Conservation (phyloP, 2,113 vertebrate species). For the Brevimyrus niger region DNA sequence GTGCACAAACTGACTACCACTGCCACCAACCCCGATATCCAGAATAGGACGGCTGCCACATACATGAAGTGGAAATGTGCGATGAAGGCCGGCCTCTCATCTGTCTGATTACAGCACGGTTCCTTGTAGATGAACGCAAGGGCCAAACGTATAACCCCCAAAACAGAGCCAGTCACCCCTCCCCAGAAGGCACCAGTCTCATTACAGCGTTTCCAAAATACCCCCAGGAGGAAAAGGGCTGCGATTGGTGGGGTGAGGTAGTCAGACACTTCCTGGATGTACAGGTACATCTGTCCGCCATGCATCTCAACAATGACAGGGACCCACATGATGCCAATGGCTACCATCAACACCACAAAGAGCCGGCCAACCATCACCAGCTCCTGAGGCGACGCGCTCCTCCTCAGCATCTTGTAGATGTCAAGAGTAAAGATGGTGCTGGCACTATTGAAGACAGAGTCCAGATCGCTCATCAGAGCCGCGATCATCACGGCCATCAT, state of each 20-base stretch:
- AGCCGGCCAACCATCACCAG: constrained; percentile 83
- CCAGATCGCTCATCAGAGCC: constrained; percentile 94
- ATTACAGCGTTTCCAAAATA: constrained; percentile 93
- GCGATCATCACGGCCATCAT: constrained; percentile 99
- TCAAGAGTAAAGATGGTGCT: constrained; percentile 98
- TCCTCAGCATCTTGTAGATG: constrained; percentile 80
- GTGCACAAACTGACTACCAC: constrained; percentile 84
- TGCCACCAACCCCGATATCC: constrained; percentile 79
- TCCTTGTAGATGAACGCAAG: constrained; percentile 84
- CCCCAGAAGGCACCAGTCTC: constrained; percentile 93
- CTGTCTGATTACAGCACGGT: constrained; percentile 81
- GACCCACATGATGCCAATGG: constrained; percentile 92
- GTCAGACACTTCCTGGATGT: constrained; percentile 94
- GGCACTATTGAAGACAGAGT: constrained; percentile 96
- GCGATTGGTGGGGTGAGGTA: constrained; percentile 93
- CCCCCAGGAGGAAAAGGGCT: constrained; percentile 85
- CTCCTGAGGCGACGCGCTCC: constrained; percentile 72
- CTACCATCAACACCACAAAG: constrained; percentile 91
- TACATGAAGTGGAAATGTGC: constrained; percentile 91
- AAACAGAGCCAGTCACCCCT: constrained; percentile 77
- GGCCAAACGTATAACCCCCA: constrained; percentile 72
- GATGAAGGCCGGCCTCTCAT: constrained; percentile 79
- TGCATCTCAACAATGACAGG: constrained; percentile 98
- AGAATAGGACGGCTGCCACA: constrained; percentile 81
- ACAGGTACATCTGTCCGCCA: constrained; percentile 95